phyloP scores from a whole-genome alignment of 2,888 invertebrate genomes.

The Taenaris catops region DNA sequence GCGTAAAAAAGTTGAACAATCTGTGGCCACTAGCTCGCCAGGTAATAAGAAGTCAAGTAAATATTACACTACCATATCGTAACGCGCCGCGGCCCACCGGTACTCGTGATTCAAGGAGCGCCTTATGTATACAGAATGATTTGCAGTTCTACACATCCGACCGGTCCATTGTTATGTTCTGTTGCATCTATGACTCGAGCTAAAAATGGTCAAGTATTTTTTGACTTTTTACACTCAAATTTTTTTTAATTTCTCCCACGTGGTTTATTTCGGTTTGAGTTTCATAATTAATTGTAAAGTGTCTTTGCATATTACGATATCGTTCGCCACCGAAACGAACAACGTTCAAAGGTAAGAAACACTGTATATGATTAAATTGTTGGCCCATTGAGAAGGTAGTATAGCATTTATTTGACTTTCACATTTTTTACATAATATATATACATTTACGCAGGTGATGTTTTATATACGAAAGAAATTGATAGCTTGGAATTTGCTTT shows the following conservation, averaged over 20 bases:
- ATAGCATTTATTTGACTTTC: slow-evolving; percentile 80
- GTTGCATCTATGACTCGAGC: slow-evolving; percentile 73
- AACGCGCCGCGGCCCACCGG: slow-evolving; percentile 47
- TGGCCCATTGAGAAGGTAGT: slow-evolving; percentile 72
- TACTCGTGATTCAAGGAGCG: slow-evolving; percentile 38
- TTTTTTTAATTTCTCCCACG: slow-evolving; percentile 56
- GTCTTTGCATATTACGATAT: slow-evolving; percentile 71
- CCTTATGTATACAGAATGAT: slow-evolving; percentile 13
- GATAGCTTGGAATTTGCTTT: no score
- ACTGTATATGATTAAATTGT: slow-evolving; percentile 49
- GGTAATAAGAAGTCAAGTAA: slow-evolving; percentile 81
- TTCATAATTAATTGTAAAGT: slow-evolving; percentile 49
- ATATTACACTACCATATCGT: slow-evolving; percentile 81
- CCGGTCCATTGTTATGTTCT: slow-evolving; percentile 62
- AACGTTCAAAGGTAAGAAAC: slow-evolving; percentile 71
- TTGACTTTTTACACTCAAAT: slow-evolving; percentile 82
- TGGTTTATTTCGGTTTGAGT: slow-evolving; percentile 54
- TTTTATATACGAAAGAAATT: no score
- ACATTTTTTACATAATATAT: slow-evolving; percentile 18
- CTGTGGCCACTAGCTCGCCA: slow-evolving; percentile 82
- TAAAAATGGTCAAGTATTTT: slow-evolving; percentile 80
- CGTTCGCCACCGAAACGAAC: slow-evolving; percentile 60
- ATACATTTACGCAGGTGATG: no score
- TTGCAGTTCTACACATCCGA: slow-evolving; percentile 19
- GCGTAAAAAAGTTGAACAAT: slow-evolving; percentile 82